Conservation (phyloP, 2,113 vertebrate genomes). For the Marmota flaviventris region DNA sequence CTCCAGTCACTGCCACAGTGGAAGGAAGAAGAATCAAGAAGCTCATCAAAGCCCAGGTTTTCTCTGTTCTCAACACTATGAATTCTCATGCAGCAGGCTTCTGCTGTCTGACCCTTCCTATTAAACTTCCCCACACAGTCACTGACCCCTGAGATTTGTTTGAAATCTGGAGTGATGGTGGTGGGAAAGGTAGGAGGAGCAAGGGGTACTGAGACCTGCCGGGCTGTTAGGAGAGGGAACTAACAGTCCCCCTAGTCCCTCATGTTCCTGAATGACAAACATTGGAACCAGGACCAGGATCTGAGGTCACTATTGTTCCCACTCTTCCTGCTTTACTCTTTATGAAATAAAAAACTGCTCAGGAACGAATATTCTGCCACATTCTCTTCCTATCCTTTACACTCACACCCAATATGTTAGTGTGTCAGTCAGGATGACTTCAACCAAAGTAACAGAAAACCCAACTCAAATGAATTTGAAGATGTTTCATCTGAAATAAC, state of each 20-base stretch:
- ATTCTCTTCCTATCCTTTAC: background rate
- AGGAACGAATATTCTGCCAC: background rate
- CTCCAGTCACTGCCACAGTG: no score
- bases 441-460: background rate
- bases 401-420: background rate
- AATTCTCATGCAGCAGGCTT: background rate
- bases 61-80: background rate
- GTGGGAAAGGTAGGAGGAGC: no score
- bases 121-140: background rate
- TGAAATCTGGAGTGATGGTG: background rate
- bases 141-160: background rate
- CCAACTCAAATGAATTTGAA: background rate
- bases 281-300: background rate
- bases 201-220: background rate
- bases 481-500: background rate
- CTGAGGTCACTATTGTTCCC: background rate
- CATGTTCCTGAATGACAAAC: background rate
- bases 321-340: background rate
- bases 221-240: background rate
- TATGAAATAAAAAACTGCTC: background rate
- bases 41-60: background rate
- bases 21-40: background rate
- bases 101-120: background rate
- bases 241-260: background rate
- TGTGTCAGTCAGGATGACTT: background rate